Conservation (phyloP, 2,797 vertebrate genomes). For the Ataeniobius toweri region DNA sequence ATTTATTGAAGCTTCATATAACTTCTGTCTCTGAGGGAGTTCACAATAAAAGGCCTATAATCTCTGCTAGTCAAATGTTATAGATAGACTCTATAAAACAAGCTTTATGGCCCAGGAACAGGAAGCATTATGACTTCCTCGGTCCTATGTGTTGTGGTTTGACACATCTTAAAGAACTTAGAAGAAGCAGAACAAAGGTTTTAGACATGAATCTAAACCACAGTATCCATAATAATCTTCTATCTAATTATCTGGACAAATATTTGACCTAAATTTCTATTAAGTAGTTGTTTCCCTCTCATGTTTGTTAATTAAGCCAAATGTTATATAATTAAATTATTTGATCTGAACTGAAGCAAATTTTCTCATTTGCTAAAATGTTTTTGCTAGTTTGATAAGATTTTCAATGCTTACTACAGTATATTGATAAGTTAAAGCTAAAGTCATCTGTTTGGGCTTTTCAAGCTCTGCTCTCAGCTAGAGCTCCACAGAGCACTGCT, state of each 20-base stretch:
- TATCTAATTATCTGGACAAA: conserved; percentile 11
- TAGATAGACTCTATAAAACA: conserved; percentile 82
- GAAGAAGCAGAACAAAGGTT: conserved; percentile 61
- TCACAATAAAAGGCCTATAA: conserved; percentile 80
- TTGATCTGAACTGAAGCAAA: no score
- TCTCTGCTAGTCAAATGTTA: conserved; percentile 75
- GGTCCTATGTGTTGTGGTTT: conserved; percentile 47
- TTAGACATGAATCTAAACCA: conserved; percentile 40
- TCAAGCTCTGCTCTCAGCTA: no score
- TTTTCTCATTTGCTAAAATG: no score
- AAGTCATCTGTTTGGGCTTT: no score
- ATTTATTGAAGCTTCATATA: conserved; percentile 82
- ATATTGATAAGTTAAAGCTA: no score
- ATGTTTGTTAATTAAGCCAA: no score
- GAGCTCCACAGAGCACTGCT: no score
- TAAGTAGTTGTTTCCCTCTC: not conserved
- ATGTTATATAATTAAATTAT: no score
- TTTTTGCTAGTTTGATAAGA: no score
- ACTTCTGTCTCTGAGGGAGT: conserved; percentile 72
- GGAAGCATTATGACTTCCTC: conserved; percentile 62
- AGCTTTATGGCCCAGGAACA: conserved; percentile 74
- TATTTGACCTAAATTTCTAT: conserved; percentile 22
- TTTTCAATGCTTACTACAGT: no score
- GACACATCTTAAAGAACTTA: conserved; percentile 49
- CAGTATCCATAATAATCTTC: conserved; percentile 32